Evolutionary conservation across 2,797 vertebrate species (phyloP).

Genomic region (Capromys pilorides): DNA sequence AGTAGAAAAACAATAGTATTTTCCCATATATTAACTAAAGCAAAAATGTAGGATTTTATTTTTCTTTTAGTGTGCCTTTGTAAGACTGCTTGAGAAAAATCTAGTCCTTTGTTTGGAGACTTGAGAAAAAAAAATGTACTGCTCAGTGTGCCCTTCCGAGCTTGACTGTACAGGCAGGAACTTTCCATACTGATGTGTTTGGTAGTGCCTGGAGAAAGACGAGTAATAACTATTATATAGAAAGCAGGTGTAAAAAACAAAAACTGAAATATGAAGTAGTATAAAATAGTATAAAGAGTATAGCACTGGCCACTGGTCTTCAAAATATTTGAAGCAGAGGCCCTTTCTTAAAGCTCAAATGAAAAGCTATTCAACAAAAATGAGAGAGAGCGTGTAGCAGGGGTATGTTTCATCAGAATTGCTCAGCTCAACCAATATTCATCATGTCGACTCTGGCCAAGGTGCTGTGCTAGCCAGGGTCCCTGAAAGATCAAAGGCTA

Average conservation of each 20-base stretch:
- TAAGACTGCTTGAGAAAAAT: not conserved
- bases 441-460: not conserved
- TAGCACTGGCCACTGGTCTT: not conserved
- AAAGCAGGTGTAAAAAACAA: constrained; percentile 40
- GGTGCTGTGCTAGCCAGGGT: not conserved
- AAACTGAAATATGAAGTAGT: constrained; percentile 21
- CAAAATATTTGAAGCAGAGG: not conserved
- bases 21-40: not conserved
- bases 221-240: not conserved
- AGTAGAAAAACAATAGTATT: not conserved
- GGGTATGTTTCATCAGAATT: not conserved
- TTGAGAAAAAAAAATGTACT: not conserved
- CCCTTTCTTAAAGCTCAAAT: not conserved
- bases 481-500: not conserved
- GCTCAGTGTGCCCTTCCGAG: not conserved
- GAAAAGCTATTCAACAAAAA: not conserved
- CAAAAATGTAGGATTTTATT: constrained; percentile 11
- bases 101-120: constrained; percentile 17
- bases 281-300: constrained; percentile 14
- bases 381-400: not conserved
- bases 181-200: not conserved
- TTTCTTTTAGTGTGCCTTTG: constrained; percentile 64
- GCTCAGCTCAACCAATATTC: not conserved
- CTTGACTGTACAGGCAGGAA: not conserved
- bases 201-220: not conserved